Percentiles rank a stretch among this genome's conserved stretches.
These are phyloP conservation scores for Xiphophorus maculatus DNA, from an alignment of 2,113 vertebrate species.

Conservation along the genomic window DNA sequence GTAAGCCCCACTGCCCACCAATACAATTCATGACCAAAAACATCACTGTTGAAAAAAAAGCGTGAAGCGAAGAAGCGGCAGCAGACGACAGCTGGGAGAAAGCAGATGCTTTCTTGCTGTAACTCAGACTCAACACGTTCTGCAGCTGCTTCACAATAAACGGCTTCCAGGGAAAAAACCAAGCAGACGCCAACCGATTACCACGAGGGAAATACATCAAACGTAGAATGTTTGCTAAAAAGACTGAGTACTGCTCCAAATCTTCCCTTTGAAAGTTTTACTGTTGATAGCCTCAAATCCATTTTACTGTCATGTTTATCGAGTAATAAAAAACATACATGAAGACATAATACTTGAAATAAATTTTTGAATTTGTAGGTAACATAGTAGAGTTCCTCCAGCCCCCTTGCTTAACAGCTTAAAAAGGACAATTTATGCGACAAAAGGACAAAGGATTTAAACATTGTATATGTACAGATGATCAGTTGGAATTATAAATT, in stretches of 20 bases:
- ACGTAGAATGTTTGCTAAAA: not conserved
- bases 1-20: not conserved
- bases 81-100: conserved; percentile 52
- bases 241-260: not conserved
- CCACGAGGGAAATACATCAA: conserved; percentile 19
- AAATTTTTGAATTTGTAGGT: not conserved
- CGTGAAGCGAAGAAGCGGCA: conserved; percentile 11
- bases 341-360: not conserved
- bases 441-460: not conserved
- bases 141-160: conserved; percentile 62
- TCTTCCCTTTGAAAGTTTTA: not conserved
- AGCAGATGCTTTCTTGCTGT: conserved; percentile 52
- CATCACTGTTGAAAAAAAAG: not conserved
- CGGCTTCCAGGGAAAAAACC: conserved; percentile 33
- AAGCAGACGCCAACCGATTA: conserved; percentile 53
- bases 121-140: conserved; percentile 51
- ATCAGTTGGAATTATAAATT: not conserved
- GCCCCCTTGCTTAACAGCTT: not conserved
- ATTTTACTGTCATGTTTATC: not conserved
- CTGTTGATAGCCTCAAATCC: not conserved
- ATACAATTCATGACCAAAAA: not conserved
- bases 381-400: not conserved
- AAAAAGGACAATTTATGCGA: not conserved
- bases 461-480: not conserved
- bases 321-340: not conserved